phyloP scores from a whole-genome alignment of 2,888 invertebrate species.

The Choristoneura rosaceana region DNA sequence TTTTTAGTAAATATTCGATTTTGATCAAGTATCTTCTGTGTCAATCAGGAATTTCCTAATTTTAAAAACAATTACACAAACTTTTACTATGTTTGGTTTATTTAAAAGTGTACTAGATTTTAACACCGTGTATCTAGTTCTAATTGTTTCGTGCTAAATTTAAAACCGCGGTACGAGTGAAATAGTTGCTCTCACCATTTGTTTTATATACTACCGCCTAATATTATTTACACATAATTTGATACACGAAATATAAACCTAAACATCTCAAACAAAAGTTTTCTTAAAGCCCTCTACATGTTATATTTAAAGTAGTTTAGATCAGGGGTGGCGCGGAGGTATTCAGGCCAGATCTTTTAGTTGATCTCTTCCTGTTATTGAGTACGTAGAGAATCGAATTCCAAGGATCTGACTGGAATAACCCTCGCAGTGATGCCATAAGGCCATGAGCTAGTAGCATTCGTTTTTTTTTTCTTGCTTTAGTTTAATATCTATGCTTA shows the following conservation, averaged over 20 bases:
- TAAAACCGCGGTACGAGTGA: background rate
- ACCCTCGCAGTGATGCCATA: background rate
- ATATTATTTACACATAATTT: slow-evolving; percentile 9
- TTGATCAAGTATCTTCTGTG: background rate
- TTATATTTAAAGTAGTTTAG: background rate
- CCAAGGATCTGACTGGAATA: background rate
- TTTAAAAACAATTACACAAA: background rate
- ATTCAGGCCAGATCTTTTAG: background rate
- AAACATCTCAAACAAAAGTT: background rate
- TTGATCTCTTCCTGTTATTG: background rate
- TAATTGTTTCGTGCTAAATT: background rate
- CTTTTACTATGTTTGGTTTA: slow-evolving; percentile 4
- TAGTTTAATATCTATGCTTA: background rate
- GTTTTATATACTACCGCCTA: slow-evolving; percentile 1
- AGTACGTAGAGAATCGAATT: background rate
- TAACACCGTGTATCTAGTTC: background rate
- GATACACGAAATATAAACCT: slow-evolving; percentile 10
- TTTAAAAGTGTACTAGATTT: background rate
- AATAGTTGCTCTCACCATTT: background rate
- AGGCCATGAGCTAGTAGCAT: too few relatives aligned
- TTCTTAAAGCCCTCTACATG: background rate
- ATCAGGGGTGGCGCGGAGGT: background rate
- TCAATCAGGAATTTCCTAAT: background rate
- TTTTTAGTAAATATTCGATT: background rate
- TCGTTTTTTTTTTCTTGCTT: background rate